Conservation (phyloP, 2,797 vertebrate species). For the Propithecus perrieri region DNA sequence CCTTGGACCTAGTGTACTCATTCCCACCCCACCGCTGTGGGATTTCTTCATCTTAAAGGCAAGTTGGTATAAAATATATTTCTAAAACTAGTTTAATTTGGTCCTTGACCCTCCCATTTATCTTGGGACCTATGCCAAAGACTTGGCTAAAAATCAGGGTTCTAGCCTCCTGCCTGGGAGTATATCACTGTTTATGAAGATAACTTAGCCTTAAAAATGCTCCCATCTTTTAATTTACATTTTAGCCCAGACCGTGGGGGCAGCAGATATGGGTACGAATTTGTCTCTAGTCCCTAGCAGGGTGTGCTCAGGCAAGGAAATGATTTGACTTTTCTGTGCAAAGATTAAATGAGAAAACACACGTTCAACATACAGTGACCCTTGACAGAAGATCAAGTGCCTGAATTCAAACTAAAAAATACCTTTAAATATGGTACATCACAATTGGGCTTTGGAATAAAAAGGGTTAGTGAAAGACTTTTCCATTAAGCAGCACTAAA, state of each 20-base stretch:
- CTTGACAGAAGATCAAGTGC: neutral
- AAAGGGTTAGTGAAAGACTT: neutral
- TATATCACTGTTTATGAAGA: neutral
- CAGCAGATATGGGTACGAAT: neutral
- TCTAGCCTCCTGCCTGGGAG: too few relatives aligned
- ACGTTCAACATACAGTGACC: neutral
- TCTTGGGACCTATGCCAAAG: neutral
- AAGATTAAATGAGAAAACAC: neutral
- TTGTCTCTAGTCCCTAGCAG: neutral
- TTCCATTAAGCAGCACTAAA: neutral
- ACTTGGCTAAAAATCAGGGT: neutral
- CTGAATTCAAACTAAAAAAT: constrained; percentile 1
- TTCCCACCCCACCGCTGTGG: neutral
- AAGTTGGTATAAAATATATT: neutral
- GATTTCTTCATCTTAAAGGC: neutral
- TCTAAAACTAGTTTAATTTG: neutral
- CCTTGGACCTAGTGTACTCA: too few relatives aligned
- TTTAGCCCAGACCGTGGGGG: neutral
- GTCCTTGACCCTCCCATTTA: neutral
- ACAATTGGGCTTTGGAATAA: neutral
- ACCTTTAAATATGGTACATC: neutral
- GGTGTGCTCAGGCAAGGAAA: neutral
- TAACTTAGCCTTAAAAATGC: neutral
- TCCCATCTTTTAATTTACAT: neutral
- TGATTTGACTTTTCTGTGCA: neutral